Conservation (phyloP, 2,113 vertebrate species). For the Oreocharis arfaki region DNA sequence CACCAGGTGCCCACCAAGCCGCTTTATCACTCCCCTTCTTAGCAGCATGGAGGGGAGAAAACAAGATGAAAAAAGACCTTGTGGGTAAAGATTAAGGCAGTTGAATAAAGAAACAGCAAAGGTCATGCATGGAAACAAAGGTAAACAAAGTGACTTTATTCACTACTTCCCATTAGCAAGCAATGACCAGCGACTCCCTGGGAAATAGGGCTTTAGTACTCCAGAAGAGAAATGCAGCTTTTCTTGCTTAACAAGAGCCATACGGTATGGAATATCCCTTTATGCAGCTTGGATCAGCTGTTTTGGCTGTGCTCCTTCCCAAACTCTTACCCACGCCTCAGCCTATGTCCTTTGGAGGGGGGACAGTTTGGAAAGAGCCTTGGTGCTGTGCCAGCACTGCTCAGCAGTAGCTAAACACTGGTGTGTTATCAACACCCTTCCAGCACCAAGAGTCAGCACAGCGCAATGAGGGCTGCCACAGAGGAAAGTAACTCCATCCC, state of each 20-base stretch:
- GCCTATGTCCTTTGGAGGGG: not conserved
- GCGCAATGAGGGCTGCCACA: not conserved
- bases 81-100: not conserved
- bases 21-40: not conserved
- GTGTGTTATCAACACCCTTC: not conserved
- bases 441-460: not conserved
- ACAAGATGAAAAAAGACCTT: not conserved
- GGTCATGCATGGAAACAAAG: not conserved
- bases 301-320: not conserved
- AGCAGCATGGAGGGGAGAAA: not conserved
- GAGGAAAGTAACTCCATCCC: not conserved
- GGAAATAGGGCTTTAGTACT: not conserved
- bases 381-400: not conserved
- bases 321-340: not conserved
- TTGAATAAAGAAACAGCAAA: not conserved
- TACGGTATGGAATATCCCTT: not conserved
- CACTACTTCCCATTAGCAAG: not conserved
- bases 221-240: not conserved
- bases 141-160: not conserved
- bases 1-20: not conserved
- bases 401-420: not conserved
- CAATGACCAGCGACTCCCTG: not conserved
- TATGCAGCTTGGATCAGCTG: not conserved
- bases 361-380: not conserved
- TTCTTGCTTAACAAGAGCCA: not conserved